Conservation (phyloP, 2,113 vertebrate genomes). For the Oreochromis niloticus region DNA sequence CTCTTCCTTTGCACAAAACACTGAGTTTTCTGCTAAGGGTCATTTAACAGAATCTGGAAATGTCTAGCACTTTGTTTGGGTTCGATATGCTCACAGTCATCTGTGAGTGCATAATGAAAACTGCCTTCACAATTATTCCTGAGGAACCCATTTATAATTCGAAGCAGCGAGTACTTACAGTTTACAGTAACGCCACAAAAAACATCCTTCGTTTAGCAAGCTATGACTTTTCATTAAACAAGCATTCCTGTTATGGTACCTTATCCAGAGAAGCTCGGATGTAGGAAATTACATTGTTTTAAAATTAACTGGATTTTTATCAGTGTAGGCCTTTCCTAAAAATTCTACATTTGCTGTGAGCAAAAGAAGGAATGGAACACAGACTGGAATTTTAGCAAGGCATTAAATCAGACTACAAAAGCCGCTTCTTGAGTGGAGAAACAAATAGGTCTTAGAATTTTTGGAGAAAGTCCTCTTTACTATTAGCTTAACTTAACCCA, state of each 20-base stretch:
- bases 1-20: background rate
- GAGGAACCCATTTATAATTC: background rate
- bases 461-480: background rate
- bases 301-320: background rate
- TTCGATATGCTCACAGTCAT: conserved; percentile 2
- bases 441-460: background rate
- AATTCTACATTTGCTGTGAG: background rate
- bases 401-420: background rate
- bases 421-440: background rate
- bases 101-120: background rate
- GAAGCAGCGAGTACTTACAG: background rate
- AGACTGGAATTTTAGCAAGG: background rate
- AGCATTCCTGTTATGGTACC: background rate
- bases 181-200: background rate
- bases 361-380: background rate
- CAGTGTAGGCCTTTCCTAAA: background rate
- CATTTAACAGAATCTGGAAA: conserved; percentile 27
- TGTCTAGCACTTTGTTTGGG: background rate
- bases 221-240: background rate
- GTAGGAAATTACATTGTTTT: background rate
- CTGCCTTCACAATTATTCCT: background rate
- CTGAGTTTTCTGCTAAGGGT: background rate
- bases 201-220: background rate
- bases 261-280: background rate
- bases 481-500: background rate